Percentiles rank a stretch among this genome's conserved stretches.
These are phyloP conservation scores for Rhingia campestris DNA, from an alignment of 2,888 invertebrate genomes.

Conservation along the genomic window DNA sequence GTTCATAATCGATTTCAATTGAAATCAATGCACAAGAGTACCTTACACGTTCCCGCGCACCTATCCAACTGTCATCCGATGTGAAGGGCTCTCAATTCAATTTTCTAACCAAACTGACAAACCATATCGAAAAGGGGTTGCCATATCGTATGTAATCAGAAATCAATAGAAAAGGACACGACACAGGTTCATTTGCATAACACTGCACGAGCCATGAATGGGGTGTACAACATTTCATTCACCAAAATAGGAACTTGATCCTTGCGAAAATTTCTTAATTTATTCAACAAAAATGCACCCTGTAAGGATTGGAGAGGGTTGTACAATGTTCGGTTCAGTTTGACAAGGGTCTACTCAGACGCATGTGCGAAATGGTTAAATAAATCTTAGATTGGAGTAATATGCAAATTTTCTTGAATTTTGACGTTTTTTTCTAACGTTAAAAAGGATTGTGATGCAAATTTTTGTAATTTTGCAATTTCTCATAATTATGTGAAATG, in stretches of 20 bases:
- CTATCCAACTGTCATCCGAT: constrained; percentile 45
- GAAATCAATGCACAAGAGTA: constrained; percentile 46
- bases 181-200: constrained; percentile 70
- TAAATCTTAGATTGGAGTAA: constrained; percentile 8
- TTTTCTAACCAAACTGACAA: constrained; percentile 70
- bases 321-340: background rate
- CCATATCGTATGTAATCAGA: constrained; percentile 45
- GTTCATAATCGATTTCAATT: constrained; percentile 61
- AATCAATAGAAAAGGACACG: constrained; percentile 58
- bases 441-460: constrained; percentile 54
- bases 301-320: constrained; percentile 2
- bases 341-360: constrained; percentile 30
- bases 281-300: constrained; percentile 70
- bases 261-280: constrained; percentile 60
- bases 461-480: constrained; percentile 54
- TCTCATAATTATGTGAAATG: constrained; percentile 52
- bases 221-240: constrained; percentile 28
- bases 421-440: constrained; percentile 15
- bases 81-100: constrained; percentile 66
- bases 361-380: constrained; percentile 64
- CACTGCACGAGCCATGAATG: constrained; percentile 67
- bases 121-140: constrained; percentile 61
- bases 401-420: constrained; percentile 59
- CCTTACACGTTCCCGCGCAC: constrained; percentile 22
- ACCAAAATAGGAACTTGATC: constrained; percentile 47